Evolutionary conservation across 2,113 vertebrate species (phyloP), one percentile per base, ranked within the genome.

Genomic region (Melanerpes aurifrons): DNA sequence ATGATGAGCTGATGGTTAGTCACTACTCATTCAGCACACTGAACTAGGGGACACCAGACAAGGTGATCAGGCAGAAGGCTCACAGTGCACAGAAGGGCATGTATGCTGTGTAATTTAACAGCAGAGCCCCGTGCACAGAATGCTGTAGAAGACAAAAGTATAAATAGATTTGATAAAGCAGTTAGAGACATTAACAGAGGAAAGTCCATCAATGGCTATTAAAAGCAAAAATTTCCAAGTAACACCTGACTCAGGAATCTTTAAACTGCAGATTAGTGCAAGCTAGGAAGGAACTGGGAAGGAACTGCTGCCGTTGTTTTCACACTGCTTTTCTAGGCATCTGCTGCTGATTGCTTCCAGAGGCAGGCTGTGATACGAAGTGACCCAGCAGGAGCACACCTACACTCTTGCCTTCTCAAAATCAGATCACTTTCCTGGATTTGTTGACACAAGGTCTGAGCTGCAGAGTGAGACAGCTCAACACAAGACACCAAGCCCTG

Each of bases 221-320:
- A 94, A 93, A 90, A 68, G 71, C 45, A 80, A 83, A 87, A 88
- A 92, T 78, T 86, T 17, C 16, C 53, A 92, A 85, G 58, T 81
- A 80, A 96, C 22, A 94, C 59, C 76, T 83, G 82, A 93, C 74
- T 91, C 91, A 91, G 91, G 89, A 95, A 95, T 85, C 91, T 95
- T 95, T 88, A 95, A 94, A 90, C 66, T 92, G 82, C 43, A 96
- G 86, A 90, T 95, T 88, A 92, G 63, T 92, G 85, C 89, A 96
- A 95, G 82, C 68, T 94, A 79, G 78, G 53, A 63, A 91, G 74
- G 76, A 87, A 87, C 29, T 43, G 47, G 35, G 86, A 35, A 35
- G 35, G 35, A 35, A 29, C n/a, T 86, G 58, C 76, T 88, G 69
- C 72, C 73, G 37, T 58, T 68, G 48, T 61, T 90, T 69, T 94